Evolutionary conservation across 2,113 vertebrate genomes (phyloP).

Genomic region (Apteryx mantelli): DNA sequence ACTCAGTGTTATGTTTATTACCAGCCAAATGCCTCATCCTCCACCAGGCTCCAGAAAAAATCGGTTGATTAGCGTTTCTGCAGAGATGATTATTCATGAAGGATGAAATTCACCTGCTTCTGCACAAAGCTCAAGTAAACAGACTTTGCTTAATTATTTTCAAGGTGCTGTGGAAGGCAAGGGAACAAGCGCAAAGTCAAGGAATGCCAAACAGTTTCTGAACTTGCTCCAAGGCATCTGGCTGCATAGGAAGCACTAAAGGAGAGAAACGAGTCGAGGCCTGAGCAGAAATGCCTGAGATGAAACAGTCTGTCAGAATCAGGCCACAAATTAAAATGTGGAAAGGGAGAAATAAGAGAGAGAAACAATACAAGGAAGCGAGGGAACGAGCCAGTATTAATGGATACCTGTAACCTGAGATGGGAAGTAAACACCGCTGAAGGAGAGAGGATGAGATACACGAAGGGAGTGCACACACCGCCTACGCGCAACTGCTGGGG

Average conservation of each 20-base stretch:
- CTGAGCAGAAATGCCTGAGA: background rate
- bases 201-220: background rate
- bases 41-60: conserved; percentile 1
- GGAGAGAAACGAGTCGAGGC: background rate
- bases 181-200: background rate
- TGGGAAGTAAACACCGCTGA: background rate
- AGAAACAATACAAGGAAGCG: background rate
- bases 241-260: background rate
- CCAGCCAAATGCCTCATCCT: background rate
- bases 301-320: background rate
- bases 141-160: conserved; percentile 24
- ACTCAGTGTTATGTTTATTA: conserved; percentile 35
- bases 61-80: conserved; percentile 47
- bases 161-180: conserved; percentile 15
- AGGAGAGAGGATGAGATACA: background rate
- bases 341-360: background rate
- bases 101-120: conserved; percentile 17
- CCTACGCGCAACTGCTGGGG: background rate
- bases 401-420: accelerated
- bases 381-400: accelerated
- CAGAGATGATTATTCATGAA: background rate
- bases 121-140: background rate
- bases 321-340: background rate
- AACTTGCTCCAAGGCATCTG: background rate
- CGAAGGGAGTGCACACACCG: no score